phyloP scores from a whole-genome alignment of 1,140 invertebrate species.

The Saxidomus purpurata region DNA sequence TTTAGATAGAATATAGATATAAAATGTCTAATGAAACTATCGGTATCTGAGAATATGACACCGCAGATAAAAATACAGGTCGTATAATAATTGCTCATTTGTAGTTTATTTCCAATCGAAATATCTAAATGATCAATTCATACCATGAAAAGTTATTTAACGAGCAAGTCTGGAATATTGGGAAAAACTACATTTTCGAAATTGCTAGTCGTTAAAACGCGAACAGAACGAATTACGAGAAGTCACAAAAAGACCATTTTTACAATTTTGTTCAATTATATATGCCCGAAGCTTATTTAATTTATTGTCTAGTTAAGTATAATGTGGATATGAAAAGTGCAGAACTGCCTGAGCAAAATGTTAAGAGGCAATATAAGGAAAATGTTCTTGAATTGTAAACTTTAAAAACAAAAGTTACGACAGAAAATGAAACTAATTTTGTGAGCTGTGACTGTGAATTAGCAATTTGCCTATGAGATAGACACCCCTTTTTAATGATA shows the following conservation, averaged over 20 bases:
- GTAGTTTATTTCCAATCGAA: background rate
- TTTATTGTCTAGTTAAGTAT: background rate
- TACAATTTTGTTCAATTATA: background rate
- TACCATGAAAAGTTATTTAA: background rate
- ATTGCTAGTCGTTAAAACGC: background rate
- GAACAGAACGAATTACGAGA: background rate
- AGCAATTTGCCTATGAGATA: too few species aligned
- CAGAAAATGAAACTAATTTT: too few species aligned
- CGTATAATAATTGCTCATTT: background rate
- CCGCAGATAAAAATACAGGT: background rate
- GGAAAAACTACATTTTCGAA: background rate
- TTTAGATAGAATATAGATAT: slow-evolving; percentile 28
- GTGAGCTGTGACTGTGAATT: too few species aligned
- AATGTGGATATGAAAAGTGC: too few species aligned
- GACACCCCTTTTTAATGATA: too few species aligned
- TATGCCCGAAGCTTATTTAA: background rate
- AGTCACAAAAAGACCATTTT: background rate
- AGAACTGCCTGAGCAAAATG: too few species aligned
- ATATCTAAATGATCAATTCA: slow-evolving; percentile 1
- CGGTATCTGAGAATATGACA: background rate
- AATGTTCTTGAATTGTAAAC: too few species aligned
- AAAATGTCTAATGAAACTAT: background rate
- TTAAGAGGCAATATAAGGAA: too few species aligned
- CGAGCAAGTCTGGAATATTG: background rate
- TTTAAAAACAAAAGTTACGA: too few species aligned